A percentile compares a stretch with the other conserved stretches of the same genome.
Conservation (phyloP, 2,888 invertebrate genomes). For the Xestia ashworthii region DNA sequence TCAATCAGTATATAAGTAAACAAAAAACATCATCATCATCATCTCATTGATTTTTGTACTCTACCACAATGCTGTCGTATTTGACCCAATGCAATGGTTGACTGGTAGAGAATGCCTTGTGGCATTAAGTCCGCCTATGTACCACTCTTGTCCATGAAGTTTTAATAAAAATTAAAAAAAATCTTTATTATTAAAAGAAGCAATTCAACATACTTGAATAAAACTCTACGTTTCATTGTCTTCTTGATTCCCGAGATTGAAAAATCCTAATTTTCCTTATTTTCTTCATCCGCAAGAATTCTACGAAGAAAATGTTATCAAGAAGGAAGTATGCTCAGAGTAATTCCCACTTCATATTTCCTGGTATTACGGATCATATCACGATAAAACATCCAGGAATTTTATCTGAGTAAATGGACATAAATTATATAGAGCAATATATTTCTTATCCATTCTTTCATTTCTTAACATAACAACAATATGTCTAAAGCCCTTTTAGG, state of each 20-base stretch:
- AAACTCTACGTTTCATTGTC: not conserved
- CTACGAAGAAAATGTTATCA: slow-evolving; percentile 13
- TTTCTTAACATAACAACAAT: not conserved
- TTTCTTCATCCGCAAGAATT: slow-evolving; percentile 4
- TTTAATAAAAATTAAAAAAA: too few relatives aligned
- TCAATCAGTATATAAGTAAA: too few relatives aligned
- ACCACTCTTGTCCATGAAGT: too few relatives aligned
- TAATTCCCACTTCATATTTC: slow-evolving; percentile 8
- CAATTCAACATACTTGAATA: too few relatives aligned
- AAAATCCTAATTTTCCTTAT: slow-evolving; percentile 16
- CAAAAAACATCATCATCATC: too few relatives aligned
- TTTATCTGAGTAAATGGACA: not conserved
- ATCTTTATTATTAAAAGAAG: not conserved
- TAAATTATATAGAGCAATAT: slow-evolving; percentile 4
- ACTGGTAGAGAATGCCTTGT: too few relatives aligned
- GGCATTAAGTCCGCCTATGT: too few relatives aligned
- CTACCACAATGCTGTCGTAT: too few relatives aligned
- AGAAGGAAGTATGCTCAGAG: not conserved
- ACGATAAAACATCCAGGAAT: not conserved
- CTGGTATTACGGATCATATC: not conserved
- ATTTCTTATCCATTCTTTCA: not conserved
- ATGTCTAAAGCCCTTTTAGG: not conserved
- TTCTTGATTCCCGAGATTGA: not conserved
- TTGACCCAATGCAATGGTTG: too few relatives aligned
- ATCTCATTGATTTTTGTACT: too few relatives aligned